phyloP scores from a whole-genome alignment of 2,797 vertebrate species.

The Myotis planiceps region DNA sequence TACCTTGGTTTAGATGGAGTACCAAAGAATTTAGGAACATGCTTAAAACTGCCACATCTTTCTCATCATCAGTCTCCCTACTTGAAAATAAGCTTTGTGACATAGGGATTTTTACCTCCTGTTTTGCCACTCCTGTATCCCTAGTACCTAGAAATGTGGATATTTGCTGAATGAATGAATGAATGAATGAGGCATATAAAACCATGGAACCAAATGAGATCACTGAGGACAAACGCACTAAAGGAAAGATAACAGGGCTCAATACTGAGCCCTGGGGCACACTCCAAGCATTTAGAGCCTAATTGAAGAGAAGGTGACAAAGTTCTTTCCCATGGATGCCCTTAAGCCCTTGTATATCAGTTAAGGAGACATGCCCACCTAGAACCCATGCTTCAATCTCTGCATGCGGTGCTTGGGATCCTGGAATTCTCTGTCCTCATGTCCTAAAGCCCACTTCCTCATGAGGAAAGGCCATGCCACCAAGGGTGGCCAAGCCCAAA shows the following conservation, averaged over 20 bases:
- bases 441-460: neutral
- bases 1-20: neutral
- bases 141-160: neutral
- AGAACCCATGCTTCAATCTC: neutral
- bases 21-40: conserved; percentile 14
- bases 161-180: conserved; percentile 8
- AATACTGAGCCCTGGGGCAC: neutral
- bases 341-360: neutral
- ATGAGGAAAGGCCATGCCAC: neutral
- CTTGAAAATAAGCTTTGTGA: neutral
- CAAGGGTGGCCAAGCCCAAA: neutral
- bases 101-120: neutral
- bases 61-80: neutral
- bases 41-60: neutral
- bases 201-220: neutral
- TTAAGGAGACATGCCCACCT: neutral
- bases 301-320: neutral
- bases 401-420: neutral
- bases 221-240: neutral
- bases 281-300: neutral
- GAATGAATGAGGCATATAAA: neutral
- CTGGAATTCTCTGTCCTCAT: neutral
- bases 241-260: neutral
- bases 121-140: neutral
- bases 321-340: neutral